A percentile compares a stretch with the other conserved stretches of the same genome.
phyloP scores from a whole-genome alignment of 2,113 vertebrate species.

The Chaenocephalus aceratus region DNA sequence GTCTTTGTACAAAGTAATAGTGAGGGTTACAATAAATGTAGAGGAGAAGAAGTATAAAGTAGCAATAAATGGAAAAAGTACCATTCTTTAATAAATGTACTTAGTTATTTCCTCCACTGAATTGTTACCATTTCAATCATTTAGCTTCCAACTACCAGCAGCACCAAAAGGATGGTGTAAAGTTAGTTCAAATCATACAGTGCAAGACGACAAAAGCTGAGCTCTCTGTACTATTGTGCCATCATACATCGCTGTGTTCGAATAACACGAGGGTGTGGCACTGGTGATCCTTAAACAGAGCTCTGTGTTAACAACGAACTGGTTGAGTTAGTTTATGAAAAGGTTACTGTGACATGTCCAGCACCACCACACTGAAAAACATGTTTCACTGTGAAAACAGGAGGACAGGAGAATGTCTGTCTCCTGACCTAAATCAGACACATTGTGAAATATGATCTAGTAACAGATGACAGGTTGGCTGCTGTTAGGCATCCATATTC shows the following conservation, averaged over 20 bases:
- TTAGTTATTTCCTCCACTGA: background rate
- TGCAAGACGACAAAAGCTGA: background rate
- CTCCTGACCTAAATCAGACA: background rate
- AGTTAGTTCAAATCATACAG: background rate
- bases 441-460: background rate
- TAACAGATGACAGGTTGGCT: background rate
- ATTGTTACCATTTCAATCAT: background rate
- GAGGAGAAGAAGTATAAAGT: background rate
- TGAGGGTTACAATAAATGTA: background rate
- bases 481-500: background rate
- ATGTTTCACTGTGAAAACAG: background rate
- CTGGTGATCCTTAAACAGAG: background rate
- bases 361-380: background rate
- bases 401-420: background rate
- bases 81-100: too few relatives aligned
- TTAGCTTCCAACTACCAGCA: background rate
- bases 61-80: too few relatives aligned
- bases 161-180: background rate
- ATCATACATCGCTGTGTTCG: background rate
- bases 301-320: too few relatives aligned
- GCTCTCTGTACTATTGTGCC: background rate
- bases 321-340: background rate
- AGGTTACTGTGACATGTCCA: background rate
- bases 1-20: too few relatives aligned
- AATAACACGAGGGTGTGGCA: slow-evolving; percentile 22